These are phyloP conservation scores for Epinephelus moara DNA, from an alignment of 2,113 vertebrate genomes.

Conservation along the genomic window DNA sequence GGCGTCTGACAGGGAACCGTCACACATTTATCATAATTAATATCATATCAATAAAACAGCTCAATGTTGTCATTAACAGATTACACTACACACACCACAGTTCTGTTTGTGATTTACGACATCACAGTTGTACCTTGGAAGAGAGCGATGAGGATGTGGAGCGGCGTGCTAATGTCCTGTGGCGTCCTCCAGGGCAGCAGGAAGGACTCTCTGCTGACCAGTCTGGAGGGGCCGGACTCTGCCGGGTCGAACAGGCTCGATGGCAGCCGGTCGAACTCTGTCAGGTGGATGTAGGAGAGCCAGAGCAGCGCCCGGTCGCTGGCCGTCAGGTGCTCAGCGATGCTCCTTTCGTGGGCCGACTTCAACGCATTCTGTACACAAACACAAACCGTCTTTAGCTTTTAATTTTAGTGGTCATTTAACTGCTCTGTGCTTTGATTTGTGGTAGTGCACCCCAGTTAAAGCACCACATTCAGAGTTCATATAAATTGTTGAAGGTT, in stretches of 20 bases:
- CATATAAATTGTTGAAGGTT: too few species aligned
- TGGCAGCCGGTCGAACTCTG: constrained; percentile 91
- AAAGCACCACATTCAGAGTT: too few species aligned
- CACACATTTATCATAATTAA: background rate
- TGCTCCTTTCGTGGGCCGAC: constrained; percentile 67
- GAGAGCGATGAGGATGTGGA: constrained; percentile 86
- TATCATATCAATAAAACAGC: too few species aligned
- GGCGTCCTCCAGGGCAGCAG: constrained; percentile 90
- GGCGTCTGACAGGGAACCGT: constrained; percentile 83
- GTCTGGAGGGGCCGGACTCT: constrained; percentile 87
- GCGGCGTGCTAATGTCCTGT: constrained; percentile 87
- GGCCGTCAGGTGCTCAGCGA: constrained; percentile 48
- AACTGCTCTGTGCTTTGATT: too few species aligned
- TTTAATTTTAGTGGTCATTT: too few species aligned
- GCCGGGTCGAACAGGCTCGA: constrained; percentile 89
- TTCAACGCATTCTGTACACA: constrained; percentile 88
- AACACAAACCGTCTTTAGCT: background rate
- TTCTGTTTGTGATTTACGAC: too few species aligned
- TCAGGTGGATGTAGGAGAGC: constrained; percentile 94
- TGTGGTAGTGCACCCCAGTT: too few species aligned
- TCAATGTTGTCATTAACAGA: too few species aligned
- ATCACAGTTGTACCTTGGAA: constrained; percentile 87
- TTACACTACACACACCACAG: too few species aligned
- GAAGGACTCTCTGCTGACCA: constrained; percentile 90
- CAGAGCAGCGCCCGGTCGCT: constrained; percentile 91